Base-by-base conservation (phyloP, 1,140 invertebrate species). In the Musca vetustissima region DNA sequence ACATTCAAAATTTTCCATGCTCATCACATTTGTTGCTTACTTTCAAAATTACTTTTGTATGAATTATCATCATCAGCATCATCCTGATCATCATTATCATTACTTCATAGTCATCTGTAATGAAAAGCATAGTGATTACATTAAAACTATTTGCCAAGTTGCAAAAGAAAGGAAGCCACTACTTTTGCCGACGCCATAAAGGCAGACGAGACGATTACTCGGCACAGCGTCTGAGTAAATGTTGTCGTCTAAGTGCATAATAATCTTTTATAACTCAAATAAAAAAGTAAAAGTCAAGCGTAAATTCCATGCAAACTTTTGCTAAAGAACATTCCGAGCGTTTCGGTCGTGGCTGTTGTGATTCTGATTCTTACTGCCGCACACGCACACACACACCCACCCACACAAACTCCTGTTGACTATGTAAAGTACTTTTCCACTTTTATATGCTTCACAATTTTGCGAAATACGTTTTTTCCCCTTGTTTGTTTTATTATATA, bases 201-300 rank as follows among this genome's bases (percentile, higher is more conserved):
- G 21, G 53, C 9, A 28, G 8, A 55, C 13, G 53, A 24, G 21
- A 15, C 14, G 53, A 9, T 1, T 55, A 25, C 2, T 14, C n/a
- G 21, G 19, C 19, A 9, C 6, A 55, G 21, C 21, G 24, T 24
- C 53, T 11, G 21, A 55, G 7, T 22, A 22, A 55, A 13, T 24
- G 57, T 61, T 61, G n/a, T 43, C 36, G n/a, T 43, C 36, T 43
- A 43, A 61, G 19, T 61, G 17, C 57, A 61, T 61, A 61, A 61
- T 61, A 61, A 61, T 61, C 57, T 61, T 61, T 43, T 61, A 61
- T 17, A 61, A 61, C 32, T 61, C 57, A 61, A 61, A 61, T 61
- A 61, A 61, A 61, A 43, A 61, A 61, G 28, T 61, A n/a, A 61
- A 61, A 61, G 57, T 61, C 57, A 61, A 61, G 57, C 57, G 28